Evolutionary conservation across 1,140 invertebrate genomes (phyloP), one percentile per base, ranked within the genome.

Genomic region (Sesamia nonagrioides): DNA sequence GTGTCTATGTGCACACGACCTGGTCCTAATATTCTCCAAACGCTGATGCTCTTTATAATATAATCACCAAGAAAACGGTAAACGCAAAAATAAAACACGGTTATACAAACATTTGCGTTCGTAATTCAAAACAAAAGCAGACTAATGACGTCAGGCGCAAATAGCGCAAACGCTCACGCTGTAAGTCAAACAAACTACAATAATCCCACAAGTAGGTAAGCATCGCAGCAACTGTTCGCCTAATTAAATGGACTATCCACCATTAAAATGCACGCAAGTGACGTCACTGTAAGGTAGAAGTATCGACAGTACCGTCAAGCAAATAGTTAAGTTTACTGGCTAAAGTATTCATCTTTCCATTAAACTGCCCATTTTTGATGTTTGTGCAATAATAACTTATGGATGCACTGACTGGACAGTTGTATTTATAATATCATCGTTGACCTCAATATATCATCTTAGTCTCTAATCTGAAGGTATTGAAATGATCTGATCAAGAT

Each of bases 211-310:
- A 73, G 33, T 58, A 35, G 58, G 33, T 58, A 18, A 40, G 33
- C 35, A 50, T 35, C 18, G 40, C 35, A 48, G 45, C 42, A 61
- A 63, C 15, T 75, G 58, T 42, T 52, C 45, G 13, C 74, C 61
- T 77, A 77, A 77, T 77, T 77, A 66, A 77, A 77, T 77, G 48
- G 50, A 77, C 74, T 66, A 37, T 7, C 58, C 7, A 54, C 21
- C 73, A 56, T 77, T 77, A 75, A 79, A 79, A 77, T 73, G 71
- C 68, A 75, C 77, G 73, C 21, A 79, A 79, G 79, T 83, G 74
- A 66, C 61, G 61, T 77, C 75, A 83, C 78, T 80, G 76, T 82
- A 81, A 82, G 78, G 74, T 77, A 58, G 66, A 60, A 77, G 68
- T 75, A 69, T 77, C 63, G 60, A 73, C 52, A 54, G 68, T 71